Evolutionary conservation across 2,797 vertebrate genomes (phyloP).

Genomic region (Sciaenops ocellatus): DNA sequence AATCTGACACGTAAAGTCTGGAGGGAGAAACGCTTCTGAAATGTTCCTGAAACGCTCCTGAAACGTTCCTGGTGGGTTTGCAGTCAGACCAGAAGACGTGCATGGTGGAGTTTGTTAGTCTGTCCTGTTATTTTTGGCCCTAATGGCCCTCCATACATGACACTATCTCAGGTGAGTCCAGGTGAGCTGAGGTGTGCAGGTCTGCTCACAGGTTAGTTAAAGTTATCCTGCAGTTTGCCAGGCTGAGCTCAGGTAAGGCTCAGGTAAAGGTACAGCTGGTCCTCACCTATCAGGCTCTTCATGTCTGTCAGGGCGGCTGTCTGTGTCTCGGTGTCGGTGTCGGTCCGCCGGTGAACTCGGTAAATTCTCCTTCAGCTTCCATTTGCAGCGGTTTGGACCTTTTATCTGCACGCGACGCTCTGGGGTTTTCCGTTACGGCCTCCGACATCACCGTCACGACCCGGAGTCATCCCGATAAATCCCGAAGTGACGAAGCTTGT

Average conservation of each 20-base stretch:
- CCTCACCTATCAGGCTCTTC: slow-evolving; percentile 53
- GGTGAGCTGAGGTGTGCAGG: neutral
- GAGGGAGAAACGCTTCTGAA: too few species aligned
- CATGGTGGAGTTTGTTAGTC: too few species aligned
- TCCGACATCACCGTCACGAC: neutral
- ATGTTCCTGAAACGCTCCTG: too few species aligned
- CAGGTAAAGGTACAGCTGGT: accelerated
- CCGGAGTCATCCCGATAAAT: slow-evolving; percentile 24
- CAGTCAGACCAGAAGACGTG: too few species aligned
- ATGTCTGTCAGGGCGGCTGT: slow-evolving; percentile 63
- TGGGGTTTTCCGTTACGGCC: too few species aligned
- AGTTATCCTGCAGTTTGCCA: too few species aligned
- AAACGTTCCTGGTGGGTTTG: too few species aligned
- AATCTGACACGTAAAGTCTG: too few species aligned
- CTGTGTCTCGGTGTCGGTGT: slow-evolving; percentile 26
- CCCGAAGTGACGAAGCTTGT: slow-evolving; percentile 45
- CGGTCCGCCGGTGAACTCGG: slow-evolving; percentile 9
- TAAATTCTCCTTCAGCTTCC: slow-evolving; percentile 32
- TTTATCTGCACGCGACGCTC: slow-evolving; percentile 47
- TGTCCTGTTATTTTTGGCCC: neutral
- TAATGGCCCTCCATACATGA: neutral
- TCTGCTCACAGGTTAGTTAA: neutral
- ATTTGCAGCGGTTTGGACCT: slow-evolving; percentile 51
- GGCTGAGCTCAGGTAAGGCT: too few species aligned
- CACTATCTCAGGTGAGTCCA: too few species aligned